phyloP scores from a whole-genome alignment of 1,140 invertebrate genomes.

The Sitodiplosis mosellana region DNA sequence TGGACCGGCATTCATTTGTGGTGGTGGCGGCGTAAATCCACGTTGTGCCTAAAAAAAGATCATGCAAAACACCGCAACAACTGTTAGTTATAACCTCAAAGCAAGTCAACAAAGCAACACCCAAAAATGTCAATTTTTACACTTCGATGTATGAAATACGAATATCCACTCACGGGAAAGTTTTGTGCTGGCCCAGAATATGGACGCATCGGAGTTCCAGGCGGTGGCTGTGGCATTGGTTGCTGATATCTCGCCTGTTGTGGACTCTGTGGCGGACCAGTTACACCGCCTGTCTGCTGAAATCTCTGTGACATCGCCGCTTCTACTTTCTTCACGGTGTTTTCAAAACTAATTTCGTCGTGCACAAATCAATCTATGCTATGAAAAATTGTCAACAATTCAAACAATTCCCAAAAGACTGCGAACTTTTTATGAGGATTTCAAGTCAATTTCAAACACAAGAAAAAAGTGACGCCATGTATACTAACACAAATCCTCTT shows the following conservation, averaged over 20 bases:
- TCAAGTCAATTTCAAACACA: too few relatives aligned
- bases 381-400: background rate
- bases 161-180: background rate
- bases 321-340: background rate
- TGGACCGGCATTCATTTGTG: background rate
- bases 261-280: background rate
- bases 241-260: background rate
- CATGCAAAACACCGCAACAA: background rate
- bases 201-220: background rate
- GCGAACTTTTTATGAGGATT: too few relatives aligned
- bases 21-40: constrained; percentile 1
- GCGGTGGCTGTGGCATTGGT: background rate
- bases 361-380: background rate
- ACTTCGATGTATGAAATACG: background rate
- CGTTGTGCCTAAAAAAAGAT: background rate
- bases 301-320: background rate
- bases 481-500: too few relatives aligned
- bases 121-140: background rate
- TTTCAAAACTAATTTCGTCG: background rate
- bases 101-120: background rate
- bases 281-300: background rate
- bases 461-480: too few relatives aligned
- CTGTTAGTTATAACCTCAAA: background rate
- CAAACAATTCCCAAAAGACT: background rate
- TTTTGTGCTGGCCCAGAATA: background rate